Evolutionary conservation across 2,888 invertebrate species (phyloP), one percentile per base, ranked within the genome.

Genomic region (Sipha maydis): DNA sequence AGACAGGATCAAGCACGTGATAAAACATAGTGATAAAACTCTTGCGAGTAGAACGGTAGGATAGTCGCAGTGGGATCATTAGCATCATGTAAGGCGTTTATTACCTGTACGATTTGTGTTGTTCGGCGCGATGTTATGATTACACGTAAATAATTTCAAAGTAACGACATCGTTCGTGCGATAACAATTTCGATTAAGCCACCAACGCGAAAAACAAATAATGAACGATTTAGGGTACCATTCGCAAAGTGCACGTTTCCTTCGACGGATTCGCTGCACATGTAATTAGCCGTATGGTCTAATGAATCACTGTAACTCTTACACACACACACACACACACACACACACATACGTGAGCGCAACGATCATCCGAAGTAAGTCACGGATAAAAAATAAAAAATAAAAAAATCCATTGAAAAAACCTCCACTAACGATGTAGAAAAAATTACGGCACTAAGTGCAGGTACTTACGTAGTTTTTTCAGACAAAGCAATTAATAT

Each of bases 161-260:
- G 41, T 41, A 76, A 67, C 34, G 67, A 69, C 67, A 85, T 48
- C 67, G n/a, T 77, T 31, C 48, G 28, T 25, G 19, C 3, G 25
- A 69, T 85, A 48, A 28, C 31, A 34, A 48, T 69, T 54, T 41
- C 28, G 48, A 34, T 85, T 85, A 25, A n/a, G 14, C 48, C 25
- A 31, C 77, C 77, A 34, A 78, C 69, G 69, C 31, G 19, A 67
- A 75, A 71, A 48, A 41, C 34, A n/a, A 77, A 85, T 48, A 69
- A 78, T n/a, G n/a, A 38, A 38, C 25, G 48, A 9, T 21, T 34
- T 69, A 34, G 67, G 67, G 17, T n/a, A 5, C 25, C 0, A 48
- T 78, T 61, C 48, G 38, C n/a, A 0, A 83, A 75, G 34, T 56
- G 56, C 75, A 7, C 7, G 21, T 21, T 25, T 67, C 56, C 61